Evolutionary conservation across 2,113 vertebrate species (phyloP).

Genomic region (Coregonus clupeaformis): DNA sequence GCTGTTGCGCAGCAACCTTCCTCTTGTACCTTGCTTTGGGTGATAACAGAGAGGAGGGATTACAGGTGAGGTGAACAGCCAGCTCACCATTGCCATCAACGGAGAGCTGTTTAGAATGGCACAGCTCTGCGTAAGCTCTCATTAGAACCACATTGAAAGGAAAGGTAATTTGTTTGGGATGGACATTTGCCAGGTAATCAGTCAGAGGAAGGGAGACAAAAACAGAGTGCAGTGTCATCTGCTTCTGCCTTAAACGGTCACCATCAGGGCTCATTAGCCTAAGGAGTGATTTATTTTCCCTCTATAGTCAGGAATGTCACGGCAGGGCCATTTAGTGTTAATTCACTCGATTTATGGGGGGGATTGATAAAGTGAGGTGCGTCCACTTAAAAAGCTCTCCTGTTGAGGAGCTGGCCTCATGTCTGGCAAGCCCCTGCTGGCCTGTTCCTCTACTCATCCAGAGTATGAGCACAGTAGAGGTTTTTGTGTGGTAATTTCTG

Average conservation of each 20-base stretch:
- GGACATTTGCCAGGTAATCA: neutral
- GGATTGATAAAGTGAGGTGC: conserved; percentile 28
- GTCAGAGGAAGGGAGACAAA: neutral
- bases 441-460: conserved; percentile 26
- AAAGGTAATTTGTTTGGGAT: neutral
- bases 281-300: conserved; percentile 51
- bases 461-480: conserved; percentile 15
- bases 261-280: conserved; percentile 49
- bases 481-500: conserved; percentile 24
- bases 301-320: conserved; percentile 36
- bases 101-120: neutral
- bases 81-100: neutral
- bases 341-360: conserved; percentile 36
- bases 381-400: conserved; percentile 17
- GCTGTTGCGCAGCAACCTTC: neutral
- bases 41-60: conserved; percentile 1
- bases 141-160: neutral
- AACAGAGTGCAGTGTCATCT: conserved; percentile 33
- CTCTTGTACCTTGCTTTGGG: neutral
- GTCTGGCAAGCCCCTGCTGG: conserved; percentile 25
- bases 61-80: neutral
- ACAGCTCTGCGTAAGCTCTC: neutral
- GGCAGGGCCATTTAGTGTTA: conserved; percentile 54
- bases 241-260: conserved; percentile 27
- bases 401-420: conserved; percentile 2